Base-by-base conservation (phyloP, 2,888 invertebrate species). In the Branchinecta sandiegonensis region DNA sequence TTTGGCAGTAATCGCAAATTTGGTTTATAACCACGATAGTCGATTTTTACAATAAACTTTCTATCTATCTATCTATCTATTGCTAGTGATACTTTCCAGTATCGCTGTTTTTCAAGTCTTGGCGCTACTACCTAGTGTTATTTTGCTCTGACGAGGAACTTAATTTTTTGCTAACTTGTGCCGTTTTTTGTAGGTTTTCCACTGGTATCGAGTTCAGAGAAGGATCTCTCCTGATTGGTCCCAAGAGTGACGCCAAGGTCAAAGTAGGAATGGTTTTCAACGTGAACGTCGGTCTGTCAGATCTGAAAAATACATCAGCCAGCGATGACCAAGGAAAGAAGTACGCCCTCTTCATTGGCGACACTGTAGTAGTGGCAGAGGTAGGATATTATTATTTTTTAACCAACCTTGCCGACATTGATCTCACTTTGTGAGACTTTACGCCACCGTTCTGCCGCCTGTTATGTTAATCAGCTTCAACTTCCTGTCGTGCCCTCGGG, bases 121-220 rank as follows among this genome's bases (percentile, higher is more conserved):
- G 37, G 37, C 6, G 37, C 37, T 37, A 37, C 37, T 37, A 4
- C 6, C 37, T 56, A 56, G n/a, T 56, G 14, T 56, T 56, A 56
- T 56, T 56, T 56, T 56, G n/a, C 23, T 56, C 10, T 56, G 23
- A 56, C 10, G 1, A 9, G 14, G 63, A 56, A 17, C 23, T 56
- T 56, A 56, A 10, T 17, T 37, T 37, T 37, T 37, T 37, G 5
- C n/a, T 37, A 37, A 37, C 37, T 37, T 37, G 4, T 37, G 37
- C 37, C 2, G 23, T 23, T 23, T 37, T 37, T 76, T 78, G 56
- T 75, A 86, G 86, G 8, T 99, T 99, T 80, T 94, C 87, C 0
- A 97, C 92, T 87, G 99, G 99, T 9, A 91, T 99, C 74, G 97
- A 99, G 77, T 99, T 99, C 77, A 86, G 96, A 69, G 99, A 99